These are phyloP conservation scores for Sarcophaga carnaria DNA, from an alignment of 2,888 invertebrate genomes.

Conservation along the genomic window DNA sequence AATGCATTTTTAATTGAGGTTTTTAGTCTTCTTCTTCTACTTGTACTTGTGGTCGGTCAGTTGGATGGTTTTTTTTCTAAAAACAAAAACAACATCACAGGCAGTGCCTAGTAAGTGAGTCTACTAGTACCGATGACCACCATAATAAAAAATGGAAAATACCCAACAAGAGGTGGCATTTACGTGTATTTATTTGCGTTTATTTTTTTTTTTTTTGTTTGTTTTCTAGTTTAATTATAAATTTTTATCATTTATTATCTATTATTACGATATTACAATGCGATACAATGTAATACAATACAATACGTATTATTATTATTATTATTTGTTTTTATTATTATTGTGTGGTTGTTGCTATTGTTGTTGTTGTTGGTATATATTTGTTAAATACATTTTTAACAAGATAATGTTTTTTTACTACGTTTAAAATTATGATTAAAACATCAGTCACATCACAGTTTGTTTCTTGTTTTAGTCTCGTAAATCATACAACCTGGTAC, in stretches of 20 bases:
- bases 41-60: constrained; percentile 23
- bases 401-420: constrained; percentile 54
- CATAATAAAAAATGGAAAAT: constrained; percentile 17
- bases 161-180: constrained; percentile 57
- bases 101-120: background rate
- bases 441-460: constrained; percentile 63
- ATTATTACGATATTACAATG: no score
- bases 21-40: constrained; percentile 8
- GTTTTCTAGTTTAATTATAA: constrained; percentile 45
- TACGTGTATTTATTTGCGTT: background rate
- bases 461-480: background rate
- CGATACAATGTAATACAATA: background rate
- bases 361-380: background rate
- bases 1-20: constrained; percentile 81
- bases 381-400: constrained; percentile 21
- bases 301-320: constrained; percentile 1
- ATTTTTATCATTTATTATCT: constrained; percentile 50
- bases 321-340: constrained; percentile 42
- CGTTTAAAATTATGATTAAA: constrained; percentile 59
- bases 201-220: background rate
- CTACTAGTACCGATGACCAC: background rate
- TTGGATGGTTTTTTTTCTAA: background rate
- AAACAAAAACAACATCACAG: constrained; percentile 14
- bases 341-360: background rate
- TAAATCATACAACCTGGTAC: background rate